Conservation (phyloP, 2,797 vertebrate genomes). For the Eulemur albifrons region DNA sequence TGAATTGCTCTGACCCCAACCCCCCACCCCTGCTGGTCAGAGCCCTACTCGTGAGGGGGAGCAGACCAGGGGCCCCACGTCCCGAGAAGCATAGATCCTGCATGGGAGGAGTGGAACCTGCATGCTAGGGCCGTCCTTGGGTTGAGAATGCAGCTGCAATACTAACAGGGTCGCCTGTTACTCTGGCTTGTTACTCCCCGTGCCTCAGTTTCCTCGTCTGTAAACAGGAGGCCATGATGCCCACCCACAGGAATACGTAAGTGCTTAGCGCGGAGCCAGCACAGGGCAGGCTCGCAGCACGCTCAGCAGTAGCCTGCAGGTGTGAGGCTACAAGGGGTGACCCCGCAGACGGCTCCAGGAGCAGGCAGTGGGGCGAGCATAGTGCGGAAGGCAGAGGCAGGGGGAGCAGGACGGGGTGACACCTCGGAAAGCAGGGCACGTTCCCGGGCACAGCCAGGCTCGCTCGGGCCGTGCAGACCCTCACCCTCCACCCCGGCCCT, state of each 20-base stretch:
- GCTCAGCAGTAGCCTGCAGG: neutral
- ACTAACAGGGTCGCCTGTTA: rapidly evolving
- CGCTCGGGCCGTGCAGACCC: rapidly evolving
- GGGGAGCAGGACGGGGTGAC: rapidly evolving
- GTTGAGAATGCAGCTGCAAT: neutral
- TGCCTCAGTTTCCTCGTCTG: neutral
- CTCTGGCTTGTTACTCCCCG: rapidly evolving
- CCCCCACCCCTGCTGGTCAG: too few relatives aligned
- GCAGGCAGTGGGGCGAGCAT: too few relatives aligned
- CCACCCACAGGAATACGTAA: rapidly evolving
- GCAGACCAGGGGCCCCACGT: rapidly evolving
- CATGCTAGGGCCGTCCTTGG: neutral
- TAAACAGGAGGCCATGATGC: rapidly evolving
- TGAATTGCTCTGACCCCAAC: rapidly evolving
- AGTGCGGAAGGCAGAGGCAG: neutral
- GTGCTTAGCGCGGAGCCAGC: neutral
- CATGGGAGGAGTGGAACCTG: rapidly evolving
- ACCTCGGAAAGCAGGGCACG: rapidly evolving
- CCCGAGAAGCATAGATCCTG: rapidly evolving
- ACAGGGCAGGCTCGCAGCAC: rapidly evolving
- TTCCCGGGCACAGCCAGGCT: rapidly evolving
- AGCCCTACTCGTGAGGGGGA: neutral
- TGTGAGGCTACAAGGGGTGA: rapidly evolving
- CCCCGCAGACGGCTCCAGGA: neutral
- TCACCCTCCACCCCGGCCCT: rapidly evolving